Conservation (phyloP, 2,888 invertebrate species). For the Odontothrips loti region DNA sequence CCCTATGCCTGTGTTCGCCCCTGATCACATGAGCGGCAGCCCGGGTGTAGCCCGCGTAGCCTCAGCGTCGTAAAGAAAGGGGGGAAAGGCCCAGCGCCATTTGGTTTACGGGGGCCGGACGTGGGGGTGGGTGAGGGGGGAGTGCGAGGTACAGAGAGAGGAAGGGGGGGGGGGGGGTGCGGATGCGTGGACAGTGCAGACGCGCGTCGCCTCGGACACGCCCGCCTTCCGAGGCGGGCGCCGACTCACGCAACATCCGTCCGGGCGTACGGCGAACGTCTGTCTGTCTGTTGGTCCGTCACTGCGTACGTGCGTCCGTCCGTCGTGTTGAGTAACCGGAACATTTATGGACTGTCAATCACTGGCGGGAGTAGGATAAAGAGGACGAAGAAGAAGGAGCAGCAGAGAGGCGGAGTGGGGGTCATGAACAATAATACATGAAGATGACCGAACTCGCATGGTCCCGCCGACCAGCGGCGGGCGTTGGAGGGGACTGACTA, state of each 20-base stretch:
- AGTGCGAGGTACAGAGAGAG: not conserved
- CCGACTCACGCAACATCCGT: not conserved
- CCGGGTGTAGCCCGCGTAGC: not conserved
- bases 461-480: not conserved
- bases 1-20: not conserved
- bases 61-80: not conserved
- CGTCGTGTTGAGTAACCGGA: conserved; percentile 2
- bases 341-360: conserved; percentile 26
- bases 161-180: not conserved
- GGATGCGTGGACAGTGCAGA: not conserved
- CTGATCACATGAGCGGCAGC: not conserved
- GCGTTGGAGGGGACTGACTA: not conserved
- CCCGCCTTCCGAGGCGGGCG: not conserved
- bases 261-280: not conserved
- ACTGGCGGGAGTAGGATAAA: not conserved
- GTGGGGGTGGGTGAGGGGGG: not conserved
- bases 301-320: too few species aligned
- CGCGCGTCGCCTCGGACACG: too few species aligned
- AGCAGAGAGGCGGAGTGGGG: not conserved
- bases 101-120: too few species aligned
- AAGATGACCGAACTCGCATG: too few species aligned
- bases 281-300: too few species aligned
- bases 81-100: not conserved
- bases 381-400: not conserved
- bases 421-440: not conserved